Conservation (phyloP, 53 echinoderm and acorn worm genomes). For the Echinarachnius parma region DNA sequence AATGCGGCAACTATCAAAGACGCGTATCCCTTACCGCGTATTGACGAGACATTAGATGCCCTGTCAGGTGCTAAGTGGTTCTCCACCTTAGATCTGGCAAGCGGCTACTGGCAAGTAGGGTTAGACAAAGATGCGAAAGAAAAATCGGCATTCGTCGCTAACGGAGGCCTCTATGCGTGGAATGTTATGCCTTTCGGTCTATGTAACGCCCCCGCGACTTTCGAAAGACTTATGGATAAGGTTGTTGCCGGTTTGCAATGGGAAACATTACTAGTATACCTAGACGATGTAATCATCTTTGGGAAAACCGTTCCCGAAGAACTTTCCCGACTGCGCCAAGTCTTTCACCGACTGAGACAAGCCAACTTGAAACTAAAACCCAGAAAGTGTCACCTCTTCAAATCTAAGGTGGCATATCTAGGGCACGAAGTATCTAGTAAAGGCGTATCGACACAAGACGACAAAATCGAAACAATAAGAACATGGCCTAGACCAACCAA, state of each 20-base stretch:
- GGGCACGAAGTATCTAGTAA: conserved; percentile 34
- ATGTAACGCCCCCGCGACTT: conserved; percentile 41
- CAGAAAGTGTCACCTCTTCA: conserved; percentile 41
- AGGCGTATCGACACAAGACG: conserved; percentile 23
- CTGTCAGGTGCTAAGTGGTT: conserved; percentile 35
- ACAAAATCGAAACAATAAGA: neutral
- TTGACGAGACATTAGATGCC: conserved; percentile 40
- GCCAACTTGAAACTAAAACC: conserved; percentile 50
- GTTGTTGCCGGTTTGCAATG: conserved; percentile 43
- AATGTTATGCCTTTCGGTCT: conserved; percentile 36
- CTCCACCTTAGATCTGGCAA: conserved; percentile 40
- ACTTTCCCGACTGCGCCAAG: neutral
- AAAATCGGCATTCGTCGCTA: conserved; percentile 36
- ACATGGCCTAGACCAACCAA: conserved; percentile 46
- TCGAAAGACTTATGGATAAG: conserved; percentile 37
- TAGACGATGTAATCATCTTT: conserved; percentile 55
- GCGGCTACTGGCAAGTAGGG: conserved; percentile 46
- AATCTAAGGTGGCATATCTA: conserved; percentile 25
- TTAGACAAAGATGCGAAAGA: conserved; percentile 25
- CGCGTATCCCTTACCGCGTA: conserved; percentile 39
- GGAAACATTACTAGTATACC: conserved; percentile 41
- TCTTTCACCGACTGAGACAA: conserved; percentile 26
- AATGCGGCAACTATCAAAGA: conserved; percentile 40
- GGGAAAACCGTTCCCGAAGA: conserved; percentile 34
- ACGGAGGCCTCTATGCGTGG: conserved; percentile 19